Evolutionary conservation across 2,888 invertebrate species (phyloP).

Genomic region (Coenonympha glycerion): DNA sequence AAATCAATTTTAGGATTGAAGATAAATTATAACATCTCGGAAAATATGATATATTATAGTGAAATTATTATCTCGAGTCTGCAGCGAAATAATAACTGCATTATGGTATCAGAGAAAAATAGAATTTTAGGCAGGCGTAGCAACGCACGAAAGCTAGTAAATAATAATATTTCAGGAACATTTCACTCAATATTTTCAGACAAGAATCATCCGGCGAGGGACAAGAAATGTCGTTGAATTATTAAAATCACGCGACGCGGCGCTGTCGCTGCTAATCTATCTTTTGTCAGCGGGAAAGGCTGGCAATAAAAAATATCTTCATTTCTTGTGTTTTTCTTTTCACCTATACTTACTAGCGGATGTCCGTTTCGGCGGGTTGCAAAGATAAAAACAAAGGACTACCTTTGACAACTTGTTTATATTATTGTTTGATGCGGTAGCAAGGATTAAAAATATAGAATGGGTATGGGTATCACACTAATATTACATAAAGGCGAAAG

Average conservation of each 20-base stretch:
- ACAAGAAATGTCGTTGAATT: conserved; percentile 41
- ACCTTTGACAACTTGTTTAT: neutral
- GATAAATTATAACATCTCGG: too few relatives aligned
- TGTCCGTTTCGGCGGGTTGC: neutral
- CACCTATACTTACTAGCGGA: conserved; percentile 3
- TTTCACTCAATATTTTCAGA: conserved; percentile 24
- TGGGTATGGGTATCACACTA: too few relatives aligned
- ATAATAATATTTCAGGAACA: conserved; percentile 11
- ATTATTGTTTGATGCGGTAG: neutral
- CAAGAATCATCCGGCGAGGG: conserved; percentile 39
- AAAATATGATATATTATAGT: too few relatives aligned
- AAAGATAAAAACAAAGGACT: neutral
- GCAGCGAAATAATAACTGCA: too few relatives aligned
- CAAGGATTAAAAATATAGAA: too few relatives aligned
- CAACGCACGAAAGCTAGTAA: too few relatives aligned
- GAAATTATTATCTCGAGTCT: too few relatives aligned
- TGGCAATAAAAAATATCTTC: conserved; percentile 31
- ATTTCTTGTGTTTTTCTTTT: conserved; percentile 21
- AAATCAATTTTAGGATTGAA: too few relatives aligned
- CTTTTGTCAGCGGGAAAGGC: conserved; percentile 44
- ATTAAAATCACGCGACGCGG: conserved; percentile 45
- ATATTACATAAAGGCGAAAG: too few relatives aligned
- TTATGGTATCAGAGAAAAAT: too few relatives aligned
- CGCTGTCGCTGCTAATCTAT: conserved; percentile 50
- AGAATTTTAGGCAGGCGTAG: too few relatives aligned